These are phyloP conservation scores for Isoperla grammatica DNA, from an alignment of 2,888 invertebrate species.

Conservation along the genomic window DNA sequence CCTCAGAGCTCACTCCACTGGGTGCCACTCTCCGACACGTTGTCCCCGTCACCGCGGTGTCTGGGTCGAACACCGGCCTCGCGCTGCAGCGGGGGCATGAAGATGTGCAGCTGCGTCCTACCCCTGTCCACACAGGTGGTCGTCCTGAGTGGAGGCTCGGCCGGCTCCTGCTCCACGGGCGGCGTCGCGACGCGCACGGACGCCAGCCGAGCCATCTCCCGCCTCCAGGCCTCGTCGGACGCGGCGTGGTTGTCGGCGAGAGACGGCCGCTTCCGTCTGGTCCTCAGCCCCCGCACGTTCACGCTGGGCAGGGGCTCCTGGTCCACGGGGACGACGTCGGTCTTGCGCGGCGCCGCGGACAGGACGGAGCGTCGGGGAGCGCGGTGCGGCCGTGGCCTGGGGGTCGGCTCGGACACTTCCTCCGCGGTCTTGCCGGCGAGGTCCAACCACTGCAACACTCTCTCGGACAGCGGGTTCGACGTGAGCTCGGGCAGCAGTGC, in stretches of 20 bases:
- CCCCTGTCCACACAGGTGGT: neutral
- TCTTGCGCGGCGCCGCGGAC: neutral
- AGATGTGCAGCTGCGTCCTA: constrained; percentile 61
- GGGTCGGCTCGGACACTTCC: neutral
- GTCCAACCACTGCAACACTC: constrained; percentile 75
- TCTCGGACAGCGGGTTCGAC: constrained; percentile 53
- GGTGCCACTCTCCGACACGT: constrained; percentile 18
- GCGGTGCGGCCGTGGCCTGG: neutral
- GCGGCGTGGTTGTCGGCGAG: neutral
- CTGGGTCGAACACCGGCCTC: neutral
- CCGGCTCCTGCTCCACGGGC: neutral
- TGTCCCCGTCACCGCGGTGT: constrained; percentile 13
- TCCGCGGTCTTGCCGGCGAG: constrained; percentile 53
- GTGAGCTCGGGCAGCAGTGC: constrained; percentile 5
- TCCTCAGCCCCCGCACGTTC: constrained; percentile 8
- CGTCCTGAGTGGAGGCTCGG: neutral
- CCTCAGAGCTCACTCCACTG: constrained; percentile 19
- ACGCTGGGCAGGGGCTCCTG: constrained; percentile 5
- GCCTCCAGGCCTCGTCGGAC: neutral
- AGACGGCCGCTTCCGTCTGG: constrained; percentile 5
- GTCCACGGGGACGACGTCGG: neutral
- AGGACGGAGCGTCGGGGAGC: neutral
- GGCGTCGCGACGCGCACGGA: neutral
- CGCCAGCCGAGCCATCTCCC: neutral
- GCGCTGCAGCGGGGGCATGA: constrained; percentile 38